These are phyloP conservation scores for Agrotis ipsilon DNA, from an alignment of 2,888 invertebrate species.

Conservation along the genomic window DNA sequence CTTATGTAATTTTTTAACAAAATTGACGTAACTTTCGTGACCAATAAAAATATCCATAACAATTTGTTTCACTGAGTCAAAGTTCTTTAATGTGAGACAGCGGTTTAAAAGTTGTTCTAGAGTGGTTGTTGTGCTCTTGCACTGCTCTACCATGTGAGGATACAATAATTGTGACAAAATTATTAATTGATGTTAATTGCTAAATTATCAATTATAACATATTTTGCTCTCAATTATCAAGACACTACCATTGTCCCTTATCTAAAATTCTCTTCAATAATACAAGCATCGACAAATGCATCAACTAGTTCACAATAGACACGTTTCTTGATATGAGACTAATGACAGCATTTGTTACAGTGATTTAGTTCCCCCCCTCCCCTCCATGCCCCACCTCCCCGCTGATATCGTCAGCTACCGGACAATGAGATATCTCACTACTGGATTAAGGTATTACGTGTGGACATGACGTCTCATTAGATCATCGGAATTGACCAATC, in stretches of 20 bases:
- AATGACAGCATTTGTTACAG: slow-evolving; percentile 60
- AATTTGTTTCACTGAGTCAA: no score
- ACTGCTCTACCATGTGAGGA: no score
- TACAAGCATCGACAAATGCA: not conserved
- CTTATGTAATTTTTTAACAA: no score
- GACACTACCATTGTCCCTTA: not conserved
- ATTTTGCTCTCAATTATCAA: no score
- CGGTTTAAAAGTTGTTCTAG: no score
- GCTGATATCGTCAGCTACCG: slow-evolving; percentile 7
- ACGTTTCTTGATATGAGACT: slow-evolving; percentile 48
- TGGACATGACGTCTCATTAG: slow-evolving; percentile 1
- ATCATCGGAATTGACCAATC: not conserved
- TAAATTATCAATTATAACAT: no score
- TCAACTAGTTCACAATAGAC: slow-evolving; percentile 17
- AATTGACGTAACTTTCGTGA: no score
- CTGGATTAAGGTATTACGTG: slow-evolving; percentile 3
- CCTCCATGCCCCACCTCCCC: not conserved
- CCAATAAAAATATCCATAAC: no score
- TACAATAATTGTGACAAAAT: no score
- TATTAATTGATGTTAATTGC: no score
- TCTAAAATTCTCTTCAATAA: not conserved
- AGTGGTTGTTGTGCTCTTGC: no score
- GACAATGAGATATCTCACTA: slow-evolving; percentile 46
- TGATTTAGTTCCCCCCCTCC: slow-evolving; percentile 20
- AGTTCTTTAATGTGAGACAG: no score